phyloP scores from a whole-genome alignment of 1,140 invertebrate species.

The Leptopilina boulardi region DNA sequence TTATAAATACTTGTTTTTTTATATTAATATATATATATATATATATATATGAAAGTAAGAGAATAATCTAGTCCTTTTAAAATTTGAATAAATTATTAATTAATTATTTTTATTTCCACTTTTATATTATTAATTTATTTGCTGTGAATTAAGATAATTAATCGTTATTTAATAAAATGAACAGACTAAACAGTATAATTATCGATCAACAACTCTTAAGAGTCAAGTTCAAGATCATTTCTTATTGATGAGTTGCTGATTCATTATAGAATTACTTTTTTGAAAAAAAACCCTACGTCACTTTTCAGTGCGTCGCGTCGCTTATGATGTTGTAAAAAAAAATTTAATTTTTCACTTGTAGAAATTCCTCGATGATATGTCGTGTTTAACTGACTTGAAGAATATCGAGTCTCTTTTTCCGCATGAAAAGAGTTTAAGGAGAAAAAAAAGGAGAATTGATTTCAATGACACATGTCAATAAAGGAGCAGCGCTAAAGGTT shows the following conservation, averaged over 20 bases:
- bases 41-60: too few species aligned
- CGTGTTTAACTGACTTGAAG: not conserved
- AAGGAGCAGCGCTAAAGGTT: conserved; percentile 9
- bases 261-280: conserved; percentile 2
- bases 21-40: too few species aligned
- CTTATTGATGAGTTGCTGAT: not conserved
- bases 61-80: too few species aligned
- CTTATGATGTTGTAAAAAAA: not conserved
- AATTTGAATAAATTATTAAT: too few species aligned
- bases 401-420: not conserved
- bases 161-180: too few species aligned
- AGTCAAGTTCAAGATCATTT: not conserved
- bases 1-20: too few species aligned
- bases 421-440: not conserved
- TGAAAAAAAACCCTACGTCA: not conserved
- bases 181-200: too few species aligned
- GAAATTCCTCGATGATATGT: not conserved
- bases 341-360: not conserved
- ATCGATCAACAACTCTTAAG: too few species aligned
- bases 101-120: too few species aligned
- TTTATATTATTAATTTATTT: too few species aligned
- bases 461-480: not conserved
- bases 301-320: not conserved
- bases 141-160: too few species aligned
- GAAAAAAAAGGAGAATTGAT: not conserved